Evolutionary conservation across 2,888 invertebrate species (phyloP), one percentile per base, ranked within the genome.

Genomic region (Halictus quadricinctus): DNA sequence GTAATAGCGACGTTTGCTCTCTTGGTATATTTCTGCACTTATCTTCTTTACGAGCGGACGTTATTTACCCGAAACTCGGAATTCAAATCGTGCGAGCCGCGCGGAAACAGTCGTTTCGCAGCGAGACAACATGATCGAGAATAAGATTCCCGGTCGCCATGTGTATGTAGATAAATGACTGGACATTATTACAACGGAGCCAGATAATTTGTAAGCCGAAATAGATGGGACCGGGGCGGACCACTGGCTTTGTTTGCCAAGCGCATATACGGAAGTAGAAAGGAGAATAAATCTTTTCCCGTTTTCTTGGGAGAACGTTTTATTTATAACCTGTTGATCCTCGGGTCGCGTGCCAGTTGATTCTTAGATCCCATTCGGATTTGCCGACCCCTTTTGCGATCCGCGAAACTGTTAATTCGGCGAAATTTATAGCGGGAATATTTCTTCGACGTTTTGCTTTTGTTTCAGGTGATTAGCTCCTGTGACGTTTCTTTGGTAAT

Each of bases 61-160:
- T 78, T 79, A 79, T 83, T 86, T 83, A 72, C 79, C 74, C 81
- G 76, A 79, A 86, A 79, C 81, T 60, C 70, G 81, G 81, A 81
- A 81, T 81, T 81, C 84, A 85, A 77, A 79, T 81, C 79, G 66
- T 36, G 69, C 48, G 54, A 66, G 15, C 70, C 72, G 79, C 79
- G 79, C 72, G 79, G 79, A 78, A 81, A 81, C 74, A 70, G 69
- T 81, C 81, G 72, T 66, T 58, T 60, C 48, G 6, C 54, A 29
- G 58, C 25, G 76, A 60, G 74, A 60, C 70, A 78, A 77, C 85
- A 74, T 79, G 76, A 85, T 85, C 79, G 85, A 84, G 81, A 77
- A 66, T 77, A 83, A 77, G 72, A 77, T 85, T 76, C 75, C 48
- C 66, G 58, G 46, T 80, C 58, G 72, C 70, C 78, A 60, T 73